Conservation (phyloP, 1,140 invertebrate genomes). For the Propsilocerus akamusi region DNA sequence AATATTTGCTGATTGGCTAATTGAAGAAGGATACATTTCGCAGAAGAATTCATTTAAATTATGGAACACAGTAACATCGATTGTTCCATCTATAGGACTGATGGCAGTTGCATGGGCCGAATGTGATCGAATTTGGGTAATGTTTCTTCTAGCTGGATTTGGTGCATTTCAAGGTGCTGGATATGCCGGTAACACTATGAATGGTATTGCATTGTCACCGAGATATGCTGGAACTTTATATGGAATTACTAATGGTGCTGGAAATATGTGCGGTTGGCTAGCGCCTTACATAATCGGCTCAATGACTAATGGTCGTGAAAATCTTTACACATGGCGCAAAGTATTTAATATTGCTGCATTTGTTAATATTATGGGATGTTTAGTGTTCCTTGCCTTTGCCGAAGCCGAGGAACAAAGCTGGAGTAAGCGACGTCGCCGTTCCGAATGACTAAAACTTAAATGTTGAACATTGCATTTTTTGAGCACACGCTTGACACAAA, state of each 20-base stretch:
- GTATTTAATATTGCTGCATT: conserved; percentile 74
- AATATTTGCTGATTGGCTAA: conserved; percentile 47
- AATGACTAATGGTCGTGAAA: conserved; percentile 57
- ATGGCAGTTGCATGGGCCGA: conserved; percentile 57
- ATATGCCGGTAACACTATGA: conserved; percentile 67
- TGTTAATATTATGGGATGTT: conserved; percentile 55
- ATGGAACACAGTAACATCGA: conserved; percentile 55
- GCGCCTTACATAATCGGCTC: conserved; percentile 62
- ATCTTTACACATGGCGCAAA: conserved; percentile 62
- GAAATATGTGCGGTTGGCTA: conserved; percentile 72
- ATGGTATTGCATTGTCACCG: conserved; percentile 73
- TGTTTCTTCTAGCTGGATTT: conserved; percentile 46
- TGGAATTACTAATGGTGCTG: conserved; percentile 72
- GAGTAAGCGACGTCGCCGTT: conserved; percentile 23
- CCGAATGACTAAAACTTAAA: too few relatives aligned
- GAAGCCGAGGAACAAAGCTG: conserved; percentile 65
- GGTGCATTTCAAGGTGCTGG: conserved; percentile 53
- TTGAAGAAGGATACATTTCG: conserved; percentile 39
- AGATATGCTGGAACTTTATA: conserved; percentile 73
- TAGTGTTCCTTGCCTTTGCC: conserved; percentile 66
- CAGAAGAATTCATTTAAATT: conserved; percentile 48
- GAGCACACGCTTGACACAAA: too few relatives aligned
- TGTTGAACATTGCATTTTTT: too few relatives aligned
- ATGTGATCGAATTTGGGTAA: conserved; percentile 47
- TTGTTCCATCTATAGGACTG: conserved; percentile 52